Conservation (phyloP, 2,797 vertebrate species). For the Siniperca undulata region DNA sequence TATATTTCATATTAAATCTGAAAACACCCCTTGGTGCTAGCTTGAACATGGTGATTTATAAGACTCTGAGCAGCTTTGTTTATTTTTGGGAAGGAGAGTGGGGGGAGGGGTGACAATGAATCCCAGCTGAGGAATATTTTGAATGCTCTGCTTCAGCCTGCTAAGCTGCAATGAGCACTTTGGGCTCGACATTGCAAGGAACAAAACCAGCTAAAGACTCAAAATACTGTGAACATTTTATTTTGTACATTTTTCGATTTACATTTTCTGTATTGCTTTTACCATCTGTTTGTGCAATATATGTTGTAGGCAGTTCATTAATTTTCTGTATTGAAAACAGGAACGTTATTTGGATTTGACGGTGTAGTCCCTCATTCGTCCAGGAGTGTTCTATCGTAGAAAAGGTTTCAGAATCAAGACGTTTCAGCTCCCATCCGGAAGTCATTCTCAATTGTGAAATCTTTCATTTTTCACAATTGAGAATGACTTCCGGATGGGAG, state of each 20-base stretch:
- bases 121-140: conserved; percentile 17
- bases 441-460: too few relatives aligned
- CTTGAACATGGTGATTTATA: conserved; percentile 34
- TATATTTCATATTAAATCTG: conserved; percentile 30
- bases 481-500: too few relatives aligned
- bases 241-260: not conserved
- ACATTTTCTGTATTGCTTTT: not conserved
- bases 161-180: conserved; percentile 5
- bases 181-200: not conserved
- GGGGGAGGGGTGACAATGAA: conserved; percentile 27
- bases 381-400: too few relatives aligned
- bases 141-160: conserved; percentile 5
- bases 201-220: too few relatives aligned
- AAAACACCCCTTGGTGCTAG: conserved; percentile 29
- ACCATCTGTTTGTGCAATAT: not conserved
- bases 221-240: not conserved
- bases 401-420: too few relatives aligned
- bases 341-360: not conserved
- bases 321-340: not conserved
- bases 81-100: conserved; percentile 26
- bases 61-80: conserved; percentile 29
- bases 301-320: not conserved
- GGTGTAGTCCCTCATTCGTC: too few relatives aligned
- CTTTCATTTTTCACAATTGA: too few relatives aligned
- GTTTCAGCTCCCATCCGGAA: too few relatives aligned